Evolutionary conservation across 2,888 invertebrate species (phyloP).

Genomic region (Euzophera pinguis): DNA sequence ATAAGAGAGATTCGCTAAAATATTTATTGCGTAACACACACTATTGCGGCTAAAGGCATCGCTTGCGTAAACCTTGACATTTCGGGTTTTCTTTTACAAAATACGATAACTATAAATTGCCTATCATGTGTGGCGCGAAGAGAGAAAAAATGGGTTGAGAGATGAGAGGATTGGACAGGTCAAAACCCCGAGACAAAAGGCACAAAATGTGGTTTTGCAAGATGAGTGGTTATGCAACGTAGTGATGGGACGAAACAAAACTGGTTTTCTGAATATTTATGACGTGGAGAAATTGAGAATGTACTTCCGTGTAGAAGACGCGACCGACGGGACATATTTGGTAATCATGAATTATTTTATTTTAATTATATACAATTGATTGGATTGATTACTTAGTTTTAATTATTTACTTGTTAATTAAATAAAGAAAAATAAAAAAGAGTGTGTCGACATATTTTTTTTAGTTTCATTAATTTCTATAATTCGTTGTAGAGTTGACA

Average conservation of each 20-base stretch:
- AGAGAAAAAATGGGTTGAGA: constrained; percentile 18
- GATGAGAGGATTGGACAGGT: constrained; percentile 19
- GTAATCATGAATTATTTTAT: constrained; percentile 21
- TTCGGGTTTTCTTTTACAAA: constrained; percentile 43
- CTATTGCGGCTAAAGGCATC: constrained; percentile 53
- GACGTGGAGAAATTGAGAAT: constrained; percentile 43
- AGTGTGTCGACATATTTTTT: no score
- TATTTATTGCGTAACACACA: constrained; percentile 59
- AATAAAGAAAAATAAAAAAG: no score
- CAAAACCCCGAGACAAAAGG: constrained; percentile 22
- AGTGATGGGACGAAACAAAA: constrained; percentile 34
- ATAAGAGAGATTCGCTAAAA: constrained; percentile 66
- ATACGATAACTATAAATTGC: constrained; percentile 7
- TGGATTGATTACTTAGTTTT: no score
- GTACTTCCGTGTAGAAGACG: constrained; percentile 35
- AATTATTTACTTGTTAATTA: no score
- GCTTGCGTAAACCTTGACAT: constrained; percentile 68
- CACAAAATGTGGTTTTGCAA: constrained; percentile 28
- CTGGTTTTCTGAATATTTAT: constrained; percentile 52
- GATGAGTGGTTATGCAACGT: constrained; percentile 30
- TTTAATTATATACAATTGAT: neutral
- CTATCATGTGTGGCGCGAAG: constrained; percentile 13
- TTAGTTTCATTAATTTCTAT: no score
- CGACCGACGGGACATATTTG: constrained; percentile 39
- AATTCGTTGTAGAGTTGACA: no score